Evolutionary conservation across 2,113 vertebrate species (phyloP), one percentile per base, ranked within the genome.

Genomic region (Todiramphus saurophagus): DNA sequence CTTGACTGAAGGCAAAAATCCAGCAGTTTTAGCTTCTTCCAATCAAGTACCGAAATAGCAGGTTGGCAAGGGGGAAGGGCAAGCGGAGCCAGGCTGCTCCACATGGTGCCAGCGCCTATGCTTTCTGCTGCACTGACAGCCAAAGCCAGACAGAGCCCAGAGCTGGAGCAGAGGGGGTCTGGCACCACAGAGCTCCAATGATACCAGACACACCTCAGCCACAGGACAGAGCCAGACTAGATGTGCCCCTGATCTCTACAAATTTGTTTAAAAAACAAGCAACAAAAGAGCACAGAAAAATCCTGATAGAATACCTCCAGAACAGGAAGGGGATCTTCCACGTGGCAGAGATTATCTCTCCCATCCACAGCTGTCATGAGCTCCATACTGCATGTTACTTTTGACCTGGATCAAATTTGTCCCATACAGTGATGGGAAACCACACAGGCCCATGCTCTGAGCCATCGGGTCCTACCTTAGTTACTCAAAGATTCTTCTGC

Each of bases 21-120:
- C 96, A 96, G 83, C 85, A 83, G 75, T 83, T 97, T 89, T 64
- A 78, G 80, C 79, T 87, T 91, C 58, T 92, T 79, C 56, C 62
- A 64, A 16, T 79, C 62, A 48, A 93, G 89, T 15, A 43, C 48
- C 53, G 85, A 95, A 84, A 84, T 74, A 93, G 85, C 69, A 85
- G 66, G 67, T 62, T 92, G 87, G 87, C 79, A 76, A 62, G 80
- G 88, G 73, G 89, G 63, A 55, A 88, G 66, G 88, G 88, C 37
- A 6, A 53, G 80, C 51, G 10, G 51, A 90, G 85, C 91, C 84
- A 51, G 66, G 53, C 90, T 37, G 67, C 79, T 77, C 53, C 69
- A 35, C 68, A 20, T 0, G 11, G 51, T 91, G 86, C 80, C 83
- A 64, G 60, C 21, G 73, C 51, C 79, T 85, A 79, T 73, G 72